These are phyloP conservation scores for Spinus pinus DNA, from an alignment of 2,797 vertebrate species.

Conservation along the genomic window DNA sequence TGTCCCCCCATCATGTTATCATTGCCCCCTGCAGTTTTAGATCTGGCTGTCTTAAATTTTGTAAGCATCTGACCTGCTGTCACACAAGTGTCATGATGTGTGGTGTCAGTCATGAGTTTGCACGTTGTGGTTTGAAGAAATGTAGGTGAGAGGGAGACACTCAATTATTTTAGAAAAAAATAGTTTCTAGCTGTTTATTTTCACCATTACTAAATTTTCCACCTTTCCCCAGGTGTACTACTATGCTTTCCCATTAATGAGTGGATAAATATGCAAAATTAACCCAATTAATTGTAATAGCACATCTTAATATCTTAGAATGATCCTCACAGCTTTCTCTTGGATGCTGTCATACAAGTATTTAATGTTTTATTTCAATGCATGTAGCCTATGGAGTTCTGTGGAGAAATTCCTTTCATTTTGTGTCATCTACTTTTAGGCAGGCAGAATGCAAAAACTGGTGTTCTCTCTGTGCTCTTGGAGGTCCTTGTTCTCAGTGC, in stretches of 20 bases:
- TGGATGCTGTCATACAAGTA: background rate
- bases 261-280: background rate
- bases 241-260: background rate
- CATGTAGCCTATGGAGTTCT: background rate
- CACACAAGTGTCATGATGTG: accelerated
- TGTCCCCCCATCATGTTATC: accelerated
- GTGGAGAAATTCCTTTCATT: background rate
- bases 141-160: background rate
- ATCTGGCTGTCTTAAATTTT: background rate
- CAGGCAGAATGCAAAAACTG: background rate
- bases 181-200: background rate
- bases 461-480: background rate
- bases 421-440: background rate
- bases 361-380: background rate
- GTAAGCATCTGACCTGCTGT: background rate
- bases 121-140: background rate
- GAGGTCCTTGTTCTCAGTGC: background rate
- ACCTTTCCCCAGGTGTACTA: background rate
- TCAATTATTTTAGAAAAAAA: background rate
- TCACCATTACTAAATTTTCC: background rate
- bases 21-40: background rate
- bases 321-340: background rate
- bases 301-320: background rate
- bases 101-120: background rate
- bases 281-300: background rate